Percentiles rank a stretch among this genome's conserved stretches.
phyloP scores from a whole-genome alignment of 2,888 invertebrate species.

The Muscina levida region DNA sequence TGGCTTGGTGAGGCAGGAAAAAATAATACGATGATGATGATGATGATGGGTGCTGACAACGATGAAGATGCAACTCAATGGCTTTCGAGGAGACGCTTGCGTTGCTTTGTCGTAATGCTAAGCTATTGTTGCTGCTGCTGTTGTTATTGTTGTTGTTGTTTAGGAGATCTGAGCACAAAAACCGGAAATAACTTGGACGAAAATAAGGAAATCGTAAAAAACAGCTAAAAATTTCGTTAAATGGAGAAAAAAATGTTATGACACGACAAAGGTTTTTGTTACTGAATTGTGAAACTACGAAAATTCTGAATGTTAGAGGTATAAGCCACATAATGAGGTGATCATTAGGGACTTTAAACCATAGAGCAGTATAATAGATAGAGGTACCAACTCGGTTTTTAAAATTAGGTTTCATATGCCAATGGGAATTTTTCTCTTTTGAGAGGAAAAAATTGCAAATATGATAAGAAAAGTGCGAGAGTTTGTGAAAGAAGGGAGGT shows the following conservation, averaged over 20 bases:
- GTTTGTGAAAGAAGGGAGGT: too few relatives aligned
- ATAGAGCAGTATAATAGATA: too few relatives aligned
- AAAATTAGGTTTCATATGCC: too few relatives aligned
- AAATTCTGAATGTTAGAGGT: background rate
- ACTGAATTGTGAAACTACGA: background rate
- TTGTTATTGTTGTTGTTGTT: slow-evolving; percentile 14
- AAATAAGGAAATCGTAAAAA: slow-evolving; percentile 28
- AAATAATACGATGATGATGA: too few relatives aligned
- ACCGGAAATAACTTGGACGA: slow-evolving; percentile 42
- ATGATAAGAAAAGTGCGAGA: too few relatives aligned
- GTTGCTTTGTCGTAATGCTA: background rate
- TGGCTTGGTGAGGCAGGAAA: slow-evolving; percentile 26
- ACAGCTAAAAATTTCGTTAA: background rate
- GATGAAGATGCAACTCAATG: slow-evolving; percentile 22
- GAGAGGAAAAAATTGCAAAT: too few relatives aligned
- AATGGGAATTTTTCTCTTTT: too few relatives aligned
- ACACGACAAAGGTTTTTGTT: slow-evolving; percentile 9
- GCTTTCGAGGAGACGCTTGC: slow-evolving; percentile 18
- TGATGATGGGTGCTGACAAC: background rate
- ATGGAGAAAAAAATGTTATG: too few relatives aligned
- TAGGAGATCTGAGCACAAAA: slow-evolving; percentile 13
- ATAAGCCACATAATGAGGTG: too few relatives aligned
- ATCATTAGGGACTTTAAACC: too few relatives aligned
- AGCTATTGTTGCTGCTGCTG: background rate
- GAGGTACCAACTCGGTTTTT: too few relatives aligned